Percentiles rank a stretch among this genome's conserved stretches.
Conservation (phyloP, 2,797 vertebrate genomes). For the Danio aesculapii region DNA sequence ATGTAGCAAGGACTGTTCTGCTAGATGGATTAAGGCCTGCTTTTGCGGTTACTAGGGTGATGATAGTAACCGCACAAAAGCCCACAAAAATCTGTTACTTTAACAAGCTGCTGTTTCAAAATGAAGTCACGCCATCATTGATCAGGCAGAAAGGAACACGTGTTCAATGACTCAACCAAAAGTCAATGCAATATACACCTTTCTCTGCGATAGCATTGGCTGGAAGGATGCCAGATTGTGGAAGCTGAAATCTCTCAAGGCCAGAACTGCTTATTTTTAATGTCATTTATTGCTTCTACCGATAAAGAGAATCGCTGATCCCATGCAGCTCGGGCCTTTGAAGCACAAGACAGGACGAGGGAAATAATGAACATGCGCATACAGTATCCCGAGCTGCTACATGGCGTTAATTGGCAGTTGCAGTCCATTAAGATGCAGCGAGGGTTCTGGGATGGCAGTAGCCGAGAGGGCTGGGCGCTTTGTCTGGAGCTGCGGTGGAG, state of each 20-base stretch:
- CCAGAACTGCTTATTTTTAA: background rate
- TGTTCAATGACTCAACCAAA: background rate
- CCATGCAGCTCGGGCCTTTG: conserved; percentile 56
- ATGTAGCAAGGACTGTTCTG: too few species aligned
- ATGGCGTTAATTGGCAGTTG: conserved; percentile 71
- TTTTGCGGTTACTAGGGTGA: background rate
- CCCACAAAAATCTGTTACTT: background rate
- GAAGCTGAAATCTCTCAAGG: conserved; percentile 14
- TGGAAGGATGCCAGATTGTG: conserved; percentile 1
- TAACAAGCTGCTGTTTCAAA: conserved; percentile 7
- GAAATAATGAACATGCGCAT: conserved; percentile 75
- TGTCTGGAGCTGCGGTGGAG: conserved; percentile 46
- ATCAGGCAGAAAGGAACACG: background rate
- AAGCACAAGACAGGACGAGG: conserved; percentile 65
- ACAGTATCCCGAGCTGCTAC: conserved; percentile 59
- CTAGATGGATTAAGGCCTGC: too few species aligned
- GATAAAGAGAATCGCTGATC: conserved; percentile 51
- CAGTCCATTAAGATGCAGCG: conserved; percentile 70
- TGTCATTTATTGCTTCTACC: background rate
- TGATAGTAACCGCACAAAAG: background rate
- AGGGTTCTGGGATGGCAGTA: conserved; percentile 54
- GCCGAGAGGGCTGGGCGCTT: conserved; percentile 40
- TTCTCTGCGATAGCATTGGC: background rate
- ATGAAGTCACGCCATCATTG: background rate
- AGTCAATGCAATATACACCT: background rate